A percentile compares a stretch with the other conserved stretches of the same genome.
Conservation (phyloP, 2,797 vertebrate genomes). For the Hafferia zeledoni region DNA sequence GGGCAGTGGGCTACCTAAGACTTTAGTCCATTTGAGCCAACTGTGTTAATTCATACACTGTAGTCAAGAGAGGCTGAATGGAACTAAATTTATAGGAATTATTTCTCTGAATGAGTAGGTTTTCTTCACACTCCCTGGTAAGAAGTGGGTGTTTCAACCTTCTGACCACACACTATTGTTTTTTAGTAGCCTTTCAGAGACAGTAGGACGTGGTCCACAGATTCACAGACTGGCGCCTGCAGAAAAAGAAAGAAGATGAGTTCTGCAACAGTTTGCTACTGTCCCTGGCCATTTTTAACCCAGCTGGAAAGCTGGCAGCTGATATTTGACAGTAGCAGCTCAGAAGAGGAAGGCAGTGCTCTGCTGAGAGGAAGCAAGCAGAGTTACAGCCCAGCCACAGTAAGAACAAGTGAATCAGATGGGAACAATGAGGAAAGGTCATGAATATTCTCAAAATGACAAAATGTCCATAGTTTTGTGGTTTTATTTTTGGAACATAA, state of each 20-base stretch:
- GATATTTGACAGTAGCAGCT: not conserved
- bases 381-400: not conserved
- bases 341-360: not conserved
- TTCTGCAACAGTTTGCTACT: not conserved
- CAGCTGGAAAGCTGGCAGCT: not conserved
- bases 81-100: not conserved
- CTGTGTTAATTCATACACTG: not conserved
- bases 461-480: not conserved
- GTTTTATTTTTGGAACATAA: not conserved
- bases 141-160: not conserved
- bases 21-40: not conserved
- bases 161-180: not conserved
- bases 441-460: not conserved
- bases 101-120: not conserved
- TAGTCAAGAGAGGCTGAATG: not conserved
- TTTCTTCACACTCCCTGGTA: not conserved
- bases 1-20: not conserved
- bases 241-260: not conserved
- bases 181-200: not conserved
- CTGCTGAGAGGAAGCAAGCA: not conserved
- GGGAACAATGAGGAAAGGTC: not conserved
- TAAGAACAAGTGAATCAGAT: not conserved
- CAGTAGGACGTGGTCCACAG: not conserved
- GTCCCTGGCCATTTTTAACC: not conserved
- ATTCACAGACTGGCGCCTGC: not conserved